Conservation (phyloP, 2,797 vertebrate genomes). For the Fistularia commersonii region DNA sequence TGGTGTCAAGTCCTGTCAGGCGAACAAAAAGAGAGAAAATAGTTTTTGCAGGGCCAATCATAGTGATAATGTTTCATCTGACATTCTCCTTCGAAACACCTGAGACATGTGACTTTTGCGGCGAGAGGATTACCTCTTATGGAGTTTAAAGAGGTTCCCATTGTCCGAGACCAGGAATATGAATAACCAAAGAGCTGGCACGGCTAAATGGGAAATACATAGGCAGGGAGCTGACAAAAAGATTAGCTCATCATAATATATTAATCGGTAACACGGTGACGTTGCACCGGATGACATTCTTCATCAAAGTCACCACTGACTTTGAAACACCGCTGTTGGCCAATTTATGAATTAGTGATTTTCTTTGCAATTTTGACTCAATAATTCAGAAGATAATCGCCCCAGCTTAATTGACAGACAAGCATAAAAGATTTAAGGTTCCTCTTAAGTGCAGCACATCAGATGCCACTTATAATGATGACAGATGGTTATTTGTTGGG, state of each 20-base stretch:
- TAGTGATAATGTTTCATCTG: slow-evolving; percentile 76
- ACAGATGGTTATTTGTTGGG: slow-evolving; percentile 77
- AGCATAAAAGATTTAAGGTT: slow-evolving; percentile 75
- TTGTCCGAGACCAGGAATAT: slow-evolving; percentile 63
- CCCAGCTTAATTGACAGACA: slow-evolving; percentile 71
- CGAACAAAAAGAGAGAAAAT: slow-evolving; percentile 68
- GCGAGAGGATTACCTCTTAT: slow-evolving; percentile 66
- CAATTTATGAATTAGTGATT: slow-evolving; percentile 58
- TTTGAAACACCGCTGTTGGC: slow-evolving; percentile 43
- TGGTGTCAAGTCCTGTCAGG: slow-evolving; percentile 70
- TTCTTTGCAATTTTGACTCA: slow-evolving; percentile 68
- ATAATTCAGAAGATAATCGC: slow-evolving; percentile 78
- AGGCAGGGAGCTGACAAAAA: slow-evolving; percentile 30
- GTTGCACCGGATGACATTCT: slow-evolving; percentile 28
- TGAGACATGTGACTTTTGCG: slow-evolving; percentile 75
- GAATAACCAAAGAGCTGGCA: slow-evolving; percentile 68
- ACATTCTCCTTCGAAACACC: slow-evolving; percentile 74
- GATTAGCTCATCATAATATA: slow-evolving; percentile 57
- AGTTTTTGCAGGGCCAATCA: slow-evolving; percentile 43
- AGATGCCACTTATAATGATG: slow-evolving; percentile 78
- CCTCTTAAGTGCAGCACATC: slow-evolving; percentile 75
- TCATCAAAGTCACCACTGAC: slow-evolving; percentile 21
- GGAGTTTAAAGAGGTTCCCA: slow-evolving; percentile 66
- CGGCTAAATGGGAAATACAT: no score
- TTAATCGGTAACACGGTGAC: slow-evolving; percentile 63